A percentile compares a stretch with the other conserved stretches of the same genome.
Conservation (phyloP, 2,888 invertebrate genomes). For the Gnatocerus cornutus region DNA sequence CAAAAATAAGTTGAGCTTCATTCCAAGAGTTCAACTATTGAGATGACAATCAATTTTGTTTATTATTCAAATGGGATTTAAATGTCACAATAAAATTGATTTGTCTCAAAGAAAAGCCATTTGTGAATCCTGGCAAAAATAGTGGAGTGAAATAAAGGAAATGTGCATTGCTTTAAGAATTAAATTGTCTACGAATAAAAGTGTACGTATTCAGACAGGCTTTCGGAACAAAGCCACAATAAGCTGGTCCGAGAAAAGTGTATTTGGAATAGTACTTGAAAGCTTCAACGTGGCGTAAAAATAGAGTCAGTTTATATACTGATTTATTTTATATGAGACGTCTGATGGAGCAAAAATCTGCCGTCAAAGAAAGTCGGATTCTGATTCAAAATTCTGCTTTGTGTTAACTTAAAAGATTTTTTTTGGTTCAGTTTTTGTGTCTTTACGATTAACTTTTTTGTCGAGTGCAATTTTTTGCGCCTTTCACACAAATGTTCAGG, state of each 20-base stretch:
- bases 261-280: background rate
- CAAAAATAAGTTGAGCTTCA: background rate
- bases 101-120: background rate
- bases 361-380: background rate
- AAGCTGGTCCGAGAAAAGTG: background rate
- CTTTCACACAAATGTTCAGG: no score
- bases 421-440: no score
- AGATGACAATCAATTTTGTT: no score
- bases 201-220: background rate
- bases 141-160: background rate
- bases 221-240: conserved; percentile 3
- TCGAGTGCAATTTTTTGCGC: no score
- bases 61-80: background rate
- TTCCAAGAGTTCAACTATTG: background rate
- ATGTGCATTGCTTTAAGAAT: background rate
- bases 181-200: conserved; percentile 1
- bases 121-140: background rate
- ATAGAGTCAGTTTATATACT: background rate
- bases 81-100: conserved; percentile 2
- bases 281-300: background rate
- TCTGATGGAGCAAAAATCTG: no score
- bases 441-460: no score
- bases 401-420: no score
- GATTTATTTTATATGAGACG: background rate
- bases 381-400: background rate